Evolutionary conservation across 2,888 invertebrate genomes (phyloP).

Genomic region (Drosophila percnosoma): DNA sequence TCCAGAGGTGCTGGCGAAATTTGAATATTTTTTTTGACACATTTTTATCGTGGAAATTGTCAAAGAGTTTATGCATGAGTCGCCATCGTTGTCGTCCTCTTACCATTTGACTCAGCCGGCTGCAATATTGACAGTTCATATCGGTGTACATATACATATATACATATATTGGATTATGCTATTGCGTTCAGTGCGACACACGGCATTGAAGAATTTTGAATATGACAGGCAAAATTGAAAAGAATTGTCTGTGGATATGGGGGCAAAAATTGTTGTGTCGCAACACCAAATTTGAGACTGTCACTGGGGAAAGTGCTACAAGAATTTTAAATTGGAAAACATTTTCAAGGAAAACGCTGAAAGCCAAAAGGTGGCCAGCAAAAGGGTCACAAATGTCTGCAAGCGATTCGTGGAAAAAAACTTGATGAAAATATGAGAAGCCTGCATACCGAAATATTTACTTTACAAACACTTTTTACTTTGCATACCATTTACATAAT

Average conservation of each 20-base stretch:
- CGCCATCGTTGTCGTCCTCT: constrained; percentile 25
- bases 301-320: constrained; percentile 27
- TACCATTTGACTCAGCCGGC: constrained; percentile 39
- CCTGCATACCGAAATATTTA: not conserved
- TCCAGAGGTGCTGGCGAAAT: constrained; percentile 30
- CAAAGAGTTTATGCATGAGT: constrained; percentile 71
- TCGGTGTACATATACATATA: constrained; percentile 41
- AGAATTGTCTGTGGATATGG: constrained; percentile 43
- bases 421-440: not conserved
- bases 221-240: constrained; percentile 40
- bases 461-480: not conserved
- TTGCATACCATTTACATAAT: not conserved
- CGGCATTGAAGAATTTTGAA: constrained; percentile 37
- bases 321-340: constrained; percentile 33
- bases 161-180: constrained; percentile 11
- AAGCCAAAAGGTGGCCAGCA: constrained; percentile 11
- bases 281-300: constrained; percentile 57
- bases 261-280: constrained; percentile 26
- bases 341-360: constrained; percentile 31
- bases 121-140: constrained; percentile 74
- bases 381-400: constrained; percentile 1
- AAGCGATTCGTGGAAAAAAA: not conserved
- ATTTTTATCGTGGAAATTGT: constrained; percentile 77
- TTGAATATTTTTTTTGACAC: constrained; percentile 76
- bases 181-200: constrained; percentile 27